These are phyloP conservation scores for Scolopax mira DNA, from an alignment of 2,113 vertebrate genomes.

Conservation along the genomic window DNA sequence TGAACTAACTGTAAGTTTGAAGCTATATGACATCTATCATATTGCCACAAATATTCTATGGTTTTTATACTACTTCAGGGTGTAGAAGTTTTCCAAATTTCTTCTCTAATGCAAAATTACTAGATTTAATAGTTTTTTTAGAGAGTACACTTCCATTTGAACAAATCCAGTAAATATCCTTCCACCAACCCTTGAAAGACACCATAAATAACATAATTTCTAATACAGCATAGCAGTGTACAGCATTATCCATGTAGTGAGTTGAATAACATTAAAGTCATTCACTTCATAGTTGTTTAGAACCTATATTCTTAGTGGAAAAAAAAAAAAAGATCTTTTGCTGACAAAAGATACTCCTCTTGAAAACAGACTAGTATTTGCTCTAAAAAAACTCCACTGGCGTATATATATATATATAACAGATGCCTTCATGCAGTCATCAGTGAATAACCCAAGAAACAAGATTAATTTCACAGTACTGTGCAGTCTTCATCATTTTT, in stretches of 20 bases:
- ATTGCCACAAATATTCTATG: not conserved
- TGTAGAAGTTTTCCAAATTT: not conserved
- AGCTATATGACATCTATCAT: not conserved
- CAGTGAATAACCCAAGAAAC: not conserved
- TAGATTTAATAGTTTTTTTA: not conserved
- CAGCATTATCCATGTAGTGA: not conserved
- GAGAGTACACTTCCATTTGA: not conserved
- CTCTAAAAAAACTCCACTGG: not conserved
- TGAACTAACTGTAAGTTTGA: not conserved
- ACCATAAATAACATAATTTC: not conserved
- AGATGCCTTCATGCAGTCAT: not conserved
- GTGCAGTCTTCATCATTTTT: not conserved
- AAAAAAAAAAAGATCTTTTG: not conserved
- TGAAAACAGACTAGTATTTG: not conserved
- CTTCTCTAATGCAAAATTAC: not conserved
- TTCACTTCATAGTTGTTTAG: not conserved
- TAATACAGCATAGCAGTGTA: not conserved
- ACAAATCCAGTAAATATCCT: not conserved
- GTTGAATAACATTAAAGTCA: not conserved
- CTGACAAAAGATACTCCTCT: not conserved
- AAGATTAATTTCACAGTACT: not conserved
- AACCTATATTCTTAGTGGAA: not conserved
- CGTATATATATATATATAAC: too few relatives aligned
- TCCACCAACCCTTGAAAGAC: not conserved
- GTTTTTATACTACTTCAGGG: not conserved